Conservation (phyloP, 37 sponge, comb jelly and placozoan species). For the Beroe forskalii region DNA sequence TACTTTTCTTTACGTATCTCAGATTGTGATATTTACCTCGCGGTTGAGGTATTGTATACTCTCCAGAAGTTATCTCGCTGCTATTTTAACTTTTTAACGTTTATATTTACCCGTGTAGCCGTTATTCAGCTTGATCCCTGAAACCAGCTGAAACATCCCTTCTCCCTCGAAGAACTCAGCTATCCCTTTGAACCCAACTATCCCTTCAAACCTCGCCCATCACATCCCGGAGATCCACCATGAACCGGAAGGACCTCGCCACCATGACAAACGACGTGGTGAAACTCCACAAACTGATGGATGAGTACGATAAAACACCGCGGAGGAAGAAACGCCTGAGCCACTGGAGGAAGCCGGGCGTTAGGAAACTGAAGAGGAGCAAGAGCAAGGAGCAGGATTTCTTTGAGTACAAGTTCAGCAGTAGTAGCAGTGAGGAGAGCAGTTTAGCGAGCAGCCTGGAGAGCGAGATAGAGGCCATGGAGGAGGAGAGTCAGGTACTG, state of each 20-base stretch:
- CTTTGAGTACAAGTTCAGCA: not conserved
- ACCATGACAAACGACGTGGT: slow-evolving; percentile 37
- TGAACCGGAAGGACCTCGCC: slow-evolving; percentile 20
- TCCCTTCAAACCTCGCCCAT: no score
- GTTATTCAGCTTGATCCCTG: no score
- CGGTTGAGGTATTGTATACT: no score
- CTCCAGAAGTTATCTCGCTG: no score
- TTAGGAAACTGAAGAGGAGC: not conserved
- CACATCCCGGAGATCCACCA: no score
- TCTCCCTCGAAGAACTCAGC: no score
- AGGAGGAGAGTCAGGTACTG: not conserved
- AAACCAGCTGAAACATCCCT: no score
- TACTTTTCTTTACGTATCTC: no score
- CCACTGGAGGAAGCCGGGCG: slow-evolving; percentile 32
- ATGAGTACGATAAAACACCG: slow-evolving; percentile 7
- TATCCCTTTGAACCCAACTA: no score
- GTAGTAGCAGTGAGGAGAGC: not conserved
- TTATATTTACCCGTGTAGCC: no score
- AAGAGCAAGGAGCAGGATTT: not conserved
- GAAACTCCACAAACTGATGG: slow-evolving; percentile 40
- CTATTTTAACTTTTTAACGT: no score
- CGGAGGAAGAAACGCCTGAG: not conserved
- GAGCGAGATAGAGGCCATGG: not conserved
- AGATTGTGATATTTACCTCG: no score
- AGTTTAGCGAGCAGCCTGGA: not conserved